A percentile compares a stretch with the other conserved stretches of the same genome.
These are phyloP conservation scores for Sebastes ruberrimus DNA, from an alignment of 2,797 vertebrate species.

Conservation along the genomic window DNA sequence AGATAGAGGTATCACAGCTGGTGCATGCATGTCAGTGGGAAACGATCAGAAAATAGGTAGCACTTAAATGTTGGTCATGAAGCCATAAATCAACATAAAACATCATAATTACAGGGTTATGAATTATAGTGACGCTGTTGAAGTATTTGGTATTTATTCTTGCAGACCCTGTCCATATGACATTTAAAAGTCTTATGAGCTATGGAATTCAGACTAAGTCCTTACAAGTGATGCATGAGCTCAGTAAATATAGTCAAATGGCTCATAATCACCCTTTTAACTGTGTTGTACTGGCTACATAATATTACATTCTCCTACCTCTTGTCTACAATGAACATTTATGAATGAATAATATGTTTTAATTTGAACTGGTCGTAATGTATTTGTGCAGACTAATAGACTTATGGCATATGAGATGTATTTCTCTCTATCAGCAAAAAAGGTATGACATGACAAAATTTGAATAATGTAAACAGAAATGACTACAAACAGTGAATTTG, in stretches of 20 bases:
- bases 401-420: no score
- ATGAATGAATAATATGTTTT: no score
- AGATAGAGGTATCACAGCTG: constrained; percentile 49
- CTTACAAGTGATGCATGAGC: background rate
- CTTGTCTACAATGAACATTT: background rate
- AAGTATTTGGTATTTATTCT: background rate
- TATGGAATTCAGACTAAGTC: background rate
- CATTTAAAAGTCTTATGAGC: background rate
- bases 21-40: background rate
- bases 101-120: background rate
- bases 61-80: background rate
- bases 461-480: no score
- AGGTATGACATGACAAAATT: no score
- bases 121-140: background rate
- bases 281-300: background rate
- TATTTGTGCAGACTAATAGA: no score
- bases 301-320: background rate
- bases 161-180: background rate
- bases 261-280: background rate
- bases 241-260: background rate
- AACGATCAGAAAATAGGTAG: background rate
- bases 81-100: background rate
- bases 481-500: no score
- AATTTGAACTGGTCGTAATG: no score
- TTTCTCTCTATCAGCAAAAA: no score